Base-by-base conservation (phyloP, 2,888 invertebrate genomes). In the Bibio marci region DNA sequence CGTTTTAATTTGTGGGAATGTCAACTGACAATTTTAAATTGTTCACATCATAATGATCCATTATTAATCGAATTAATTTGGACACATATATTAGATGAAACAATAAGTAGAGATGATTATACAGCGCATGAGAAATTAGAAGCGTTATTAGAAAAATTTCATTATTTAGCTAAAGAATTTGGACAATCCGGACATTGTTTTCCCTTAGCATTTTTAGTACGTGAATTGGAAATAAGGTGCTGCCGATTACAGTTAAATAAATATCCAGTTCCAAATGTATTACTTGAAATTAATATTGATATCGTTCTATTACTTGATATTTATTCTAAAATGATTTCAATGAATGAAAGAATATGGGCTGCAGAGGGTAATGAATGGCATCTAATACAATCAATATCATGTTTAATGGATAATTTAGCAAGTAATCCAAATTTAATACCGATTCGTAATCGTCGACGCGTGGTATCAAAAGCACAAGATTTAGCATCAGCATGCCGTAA, bases 21-120 rank as follows among this genome's bases (percentile, higher is more conserved):
- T 58, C 90, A 95, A 62, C 66, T 98, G 41, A 87, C 90, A 6
- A 92, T 98, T 46, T 77, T 97, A 35, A 85, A 92, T 51, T 92
- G 91, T 57, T 91, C 94, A 6, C 88, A 91, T 12, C 86, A 92
- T 60, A 80, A 82, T 50, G 94, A 97, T 57, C 73, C 78, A 0
- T 67, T 81, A 42, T 65, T 94, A 10, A 81, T 97, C 33, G 87
- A 92, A 61, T 79, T 78, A 40, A 80, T 94, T 38, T 95, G 95
- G 94, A 77, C 76, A 44, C 80, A 86, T 55, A 87, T 97, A 40
- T 15, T 26, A 11, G 11, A 46, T 42, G 66, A 51, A 40, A 53
- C 49, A 46, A 67, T 65, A 34, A 57, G 54, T 49, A 65, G 4
- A 7, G 5, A 12, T n/a, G 11, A 28, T n/a, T 8, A 28, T 28